Percentiles rank a stretch among this genome's conserved stretches.
These are phyloP conservation scores for Aphrocallistes beatrix DNA, from an alignment of 37 sponge, comb jelly and placozoan species.

Conservation along the genomic window DNA sequence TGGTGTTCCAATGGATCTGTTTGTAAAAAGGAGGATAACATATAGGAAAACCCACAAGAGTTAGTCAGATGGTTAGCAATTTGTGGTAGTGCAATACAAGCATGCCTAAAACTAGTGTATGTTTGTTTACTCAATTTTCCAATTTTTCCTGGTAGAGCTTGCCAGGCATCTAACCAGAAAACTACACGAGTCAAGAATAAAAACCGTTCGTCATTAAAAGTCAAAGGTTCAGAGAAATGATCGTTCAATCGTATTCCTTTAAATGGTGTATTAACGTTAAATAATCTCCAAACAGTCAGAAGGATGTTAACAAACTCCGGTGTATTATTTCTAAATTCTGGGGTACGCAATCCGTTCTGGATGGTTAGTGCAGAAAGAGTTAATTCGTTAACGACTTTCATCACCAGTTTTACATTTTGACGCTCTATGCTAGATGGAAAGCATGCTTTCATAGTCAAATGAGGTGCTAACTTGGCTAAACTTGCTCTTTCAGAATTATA, in stretches of 20 bases:
- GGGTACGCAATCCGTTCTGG: background rate
- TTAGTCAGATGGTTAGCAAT: background rate
- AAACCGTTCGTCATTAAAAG: background rate
- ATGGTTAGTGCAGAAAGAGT: background rate
- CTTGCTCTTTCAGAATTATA: background rate
- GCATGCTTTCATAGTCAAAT: background rate
- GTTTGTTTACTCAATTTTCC: conserved; percentile 12
- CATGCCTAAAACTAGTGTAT: background rate
- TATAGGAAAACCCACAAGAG: background rate
- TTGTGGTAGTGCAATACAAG: background rate
- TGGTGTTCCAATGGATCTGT: conserved; percentile 17
- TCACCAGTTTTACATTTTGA: background rate
- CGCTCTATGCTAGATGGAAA: background rate
- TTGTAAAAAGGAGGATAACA: background rate
- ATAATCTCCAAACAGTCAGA: background rate
- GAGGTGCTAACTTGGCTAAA: background rate
- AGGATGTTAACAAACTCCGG: background rate
- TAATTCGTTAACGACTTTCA: background rate
- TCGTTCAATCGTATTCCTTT: background rate
- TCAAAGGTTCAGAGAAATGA: background rate
- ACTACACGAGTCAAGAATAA: background rate
- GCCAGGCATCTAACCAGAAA: conserved; percentile 6
- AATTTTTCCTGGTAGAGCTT: background rate
- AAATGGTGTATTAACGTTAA: background rate
- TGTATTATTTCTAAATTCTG: background rate